phyloP scores from a whole-genome alignment of 2,113 vertebrate genomes.

The Seriola quinqueradiata region DNA sequence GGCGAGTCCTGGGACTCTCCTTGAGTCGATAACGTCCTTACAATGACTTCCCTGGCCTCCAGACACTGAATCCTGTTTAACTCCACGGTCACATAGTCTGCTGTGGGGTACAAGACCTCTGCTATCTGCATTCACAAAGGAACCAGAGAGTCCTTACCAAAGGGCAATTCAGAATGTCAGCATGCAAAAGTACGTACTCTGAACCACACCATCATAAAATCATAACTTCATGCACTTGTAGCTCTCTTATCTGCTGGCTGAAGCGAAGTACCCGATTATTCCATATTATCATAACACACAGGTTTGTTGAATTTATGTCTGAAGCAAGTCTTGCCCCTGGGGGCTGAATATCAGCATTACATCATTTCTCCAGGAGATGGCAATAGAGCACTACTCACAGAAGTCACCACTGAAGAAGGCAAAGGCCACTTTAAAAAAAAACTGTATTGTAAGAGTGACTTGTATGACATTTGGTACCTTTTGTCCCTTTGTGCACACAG shows the following conservation, averaged over 20 bases:
- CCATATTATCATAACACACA: background rate
- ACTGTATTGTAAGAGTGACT: background rate
- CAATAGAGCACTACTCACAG: conserved; percentile 57
- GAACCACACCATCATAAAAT: background rate
- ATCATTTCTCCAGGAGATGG: conserved; percentile 76
- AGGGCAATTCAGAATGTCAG: conserved; percentile 16
- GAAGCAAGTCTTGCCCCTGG: conserved; percentile 26
- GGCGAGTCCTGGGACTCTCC: conserved; percentile 95
- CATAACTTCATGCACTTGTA: background rate
- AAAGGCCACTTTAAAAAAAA: background rate
- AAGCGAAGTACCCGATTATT: background rate
- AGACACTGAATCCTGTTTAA: conserved; percentile 89
- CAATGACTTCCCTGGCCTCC: conserved; percentile 90
- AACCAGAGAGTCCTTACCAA: conserved; percentile 54
- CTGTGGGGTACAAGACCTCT: conserved; percentile 91
- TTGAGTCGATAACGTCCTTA: conserved; percentile 94
- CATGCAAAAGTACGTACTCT: background rate
- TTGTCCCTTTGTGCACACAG: conserved; percentile 94
- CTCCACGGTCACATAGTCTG: conserved; percentile 89
- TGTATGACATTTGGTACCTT: conserved; percentile 85
- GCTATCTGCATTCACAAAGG: conserved; percentile 88
- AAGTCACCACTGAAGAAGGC: background rate
- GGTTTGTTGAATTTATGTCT: background rate
- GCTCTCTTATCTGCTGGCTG: background rate
- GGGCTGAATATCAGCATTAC: conserved; percentile 26